phyloP scores from a whole-genome alignment of 1,140 invertebrate species.

The Micrasema longulum region DNA sequence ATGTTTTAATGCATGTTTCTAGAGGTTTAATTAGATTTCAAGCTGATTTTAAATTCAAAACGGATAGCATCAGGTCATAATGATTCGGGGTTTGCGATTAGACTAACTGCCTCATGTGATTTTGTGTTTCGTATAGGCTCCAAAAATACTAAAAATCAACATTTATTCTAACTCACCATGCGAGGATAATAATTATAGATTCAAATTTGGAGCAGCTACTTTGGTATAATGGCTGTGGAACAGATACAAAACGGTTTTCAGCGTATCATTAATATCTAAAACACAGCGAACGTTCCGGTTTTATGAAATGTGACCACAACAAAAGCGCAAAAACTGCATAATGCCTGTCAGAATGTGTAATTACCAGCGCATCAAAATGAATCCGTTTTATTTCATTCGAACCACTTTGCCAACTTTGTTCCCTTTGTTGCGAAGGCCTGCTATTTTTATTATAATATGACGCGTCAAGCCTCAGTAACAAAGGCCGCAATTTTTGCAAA shows the following conservation, averaged over 20 bases:
- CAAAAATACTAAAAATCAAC: no score
- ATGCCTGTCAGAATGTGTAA: conserved; percentile 39
- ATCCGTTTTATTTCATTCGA: conserved; percentile 23
- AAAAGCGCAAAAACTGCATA: conserved; percentile 31
- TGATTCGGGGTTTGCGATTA: no score
- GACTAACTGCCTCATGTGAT: no score
- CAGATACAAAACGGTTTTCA: background rate
- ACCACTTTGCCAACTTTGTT: conserved; percentile 26
- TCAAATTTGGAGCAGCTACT: conserved; percentile 13
- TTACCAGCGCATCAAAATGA: conserved; percentile 28
- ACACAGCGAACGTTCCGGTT: conserved; percentile 18
- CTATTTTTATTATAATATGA: conserved; percentile 27
- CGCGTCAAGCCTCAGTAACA: conserved; percentile 19
- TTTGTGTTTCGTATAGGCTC: no score
- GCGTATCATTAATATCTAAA: conserved; percentile 23
- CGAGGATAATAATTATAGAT: background rate
- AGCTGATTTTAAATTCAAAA: no score
- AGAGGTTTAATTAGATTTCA: no score
- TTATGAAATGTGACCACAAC: conserved; percentile 35
- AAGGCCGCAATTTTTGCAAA: conserved; percentile 38
- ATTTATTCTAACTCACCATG: background rate
- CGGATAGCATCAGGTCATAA: no score
- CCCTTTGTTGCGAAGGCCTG: conserved; percentile 25
- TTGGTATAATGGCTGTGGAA: conserved; percentile 5
- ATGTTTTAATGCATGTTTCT: no score